Percentiles rank a stretch among this genome's conserved stretches.
These are phyloP conservation scores for Acridotheres tristis DNA, from an alignment of 2,797 vertebrate species.

Conservation along the genomic window DNA sequence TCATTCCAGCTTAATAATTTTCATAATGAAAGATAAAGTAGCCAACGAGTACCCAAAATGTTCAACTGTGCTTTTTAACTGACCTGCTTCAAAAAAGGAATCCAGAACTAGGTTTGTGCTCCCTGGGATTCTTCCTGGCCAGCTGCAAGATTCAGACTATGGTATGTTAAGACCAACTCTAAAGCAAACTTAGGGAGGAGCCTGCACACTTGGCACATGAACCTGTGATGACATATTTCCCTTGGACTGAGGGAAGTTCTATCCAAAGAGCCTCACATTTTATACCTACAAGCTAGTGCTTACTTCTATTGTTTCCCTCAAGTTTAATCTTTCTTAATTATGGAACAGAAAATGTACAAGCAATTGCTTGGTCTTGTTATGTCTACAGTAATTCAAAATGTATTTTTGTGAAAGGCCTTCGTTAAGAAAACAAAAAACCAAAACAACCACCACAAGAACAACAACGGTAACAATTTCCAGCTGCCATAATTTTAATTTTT, in stretches of 20 bases:
- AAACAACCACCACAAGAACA: conserved; percentile 26
- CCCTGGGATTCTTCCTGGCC: not conserved
- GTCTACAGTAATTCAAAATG: conserved; percentile 18
- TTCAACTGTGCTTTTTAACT: not conserved
- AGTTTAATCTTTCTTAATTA: conserved; percentile 31
- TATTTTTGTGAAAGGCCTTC: conserved; percentile 47
- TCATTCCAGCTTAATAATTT: not conserved
- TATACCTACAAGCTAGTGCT: not conserved
- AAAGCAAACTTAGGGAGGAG: conserved; percentile 53
- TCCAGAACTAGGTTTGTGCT: not conserved
- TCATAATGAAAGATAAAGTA: not conserved
- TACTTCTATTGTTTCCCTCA: conserved; percentile 8
- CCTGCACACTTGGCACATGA: conserved; percentile 40
- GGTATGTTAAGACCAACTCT: conserved; percentile 24
- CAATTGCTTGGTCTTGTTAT: conserved; percentile 19
- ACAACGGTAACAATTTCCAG: conserved; percentile 15
- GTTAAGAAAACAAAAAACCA: not conserved
- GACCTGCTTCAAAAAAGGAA: conserved; percentile 8
- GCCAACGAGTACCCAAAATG: not conserved
- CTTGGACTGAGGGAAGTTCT: conserved; percentile 26
- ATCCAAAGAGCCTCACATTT: not conserved
- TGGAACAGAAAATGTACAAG: not conserved
- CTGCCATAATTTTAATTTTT: conserved; percentile 51
- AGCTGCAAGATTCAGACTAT: not conserved
- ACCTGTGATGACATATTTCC: conserved; percentile 51